Conservation (phyloP, 2,797 vertebrate genomes). For the Pangasius sanitwongsei region DNA sequence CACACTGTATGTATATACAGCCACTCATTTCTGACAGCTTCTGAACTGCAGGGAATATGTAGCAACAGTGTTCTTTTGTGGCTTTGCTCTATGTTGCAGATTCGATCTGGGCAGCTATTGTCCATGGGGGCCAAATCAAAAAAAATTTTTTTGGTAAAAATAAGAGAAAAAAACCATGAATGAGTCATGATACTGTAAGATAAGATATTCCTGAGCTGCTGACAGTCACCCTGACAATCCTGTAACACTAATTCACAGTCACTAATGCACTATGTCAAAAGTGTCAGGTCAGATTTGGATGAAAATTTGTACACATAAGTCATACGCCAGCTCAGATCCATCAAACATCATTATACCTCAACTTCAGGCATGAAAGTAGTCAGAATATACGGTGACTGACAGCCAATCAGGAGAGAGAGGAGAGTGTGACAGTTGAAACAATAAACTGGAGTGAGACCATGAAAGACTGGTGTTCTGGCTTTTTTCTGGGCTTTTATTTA, state of each 20-base stretch:
- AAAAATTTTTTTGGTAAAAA: no score
- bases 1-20: background rate
- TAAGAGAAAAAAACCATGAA: no score
- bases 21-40: background rate
- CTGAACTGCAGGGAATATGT: background rate
- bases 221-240: background rate
- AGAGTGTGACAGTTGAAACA: background rate
- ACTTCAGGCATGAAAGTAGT: background rate
- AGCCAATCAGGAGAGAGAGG: background rate
- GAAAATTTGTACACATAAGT: background rate
- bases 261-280: background rate
- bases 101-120: background rate
- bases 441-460: background rate
- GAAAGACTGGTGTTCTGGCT: background rate
- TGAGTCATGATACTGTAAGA: background rate
- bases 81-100: no score
- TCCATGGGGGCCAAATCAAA: no score
- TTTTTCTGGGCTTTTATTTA: background rate
- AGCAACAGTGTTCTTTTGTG: background rate
- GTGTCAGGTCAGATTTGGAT: background rate
- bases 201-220: background rate
- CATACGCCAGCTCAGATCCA: background rate
- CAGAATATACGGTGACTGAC: background rate
- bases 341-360: background rate
- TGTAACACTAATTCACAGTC: background rate